These are phyloP conservation scores for Drosophila bunnanda DNA, from an alignment of 2,888 invertebrate genomes.

Conservation along the genomic window DNA sequence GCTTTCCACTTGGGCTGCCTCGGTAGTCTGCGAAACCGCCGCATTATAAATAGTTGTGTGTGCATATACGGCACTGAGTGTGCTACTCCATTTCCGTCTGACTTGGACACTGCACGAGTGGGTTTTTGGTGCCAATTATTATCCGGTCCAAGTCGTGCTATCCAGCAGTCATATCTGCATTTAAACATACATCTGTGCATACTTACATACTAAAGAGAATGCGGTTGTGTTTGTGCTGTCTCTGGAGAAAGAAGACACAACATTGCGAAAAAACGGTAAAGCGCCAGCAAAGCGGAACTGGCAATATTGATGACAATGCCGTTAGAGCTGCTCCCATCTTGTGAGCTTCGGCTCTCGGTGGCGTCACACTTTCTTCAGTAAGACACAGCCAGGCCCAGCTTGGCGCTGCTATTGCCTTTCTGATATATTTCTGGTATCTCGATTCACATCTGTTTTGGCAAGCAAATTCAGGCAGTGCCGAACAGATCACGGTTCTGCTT, in stretches of 20 bases:
- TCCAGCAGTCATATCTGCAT: constrained; percentile 1
- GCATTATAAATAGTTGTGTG: constrained; percentile 43
- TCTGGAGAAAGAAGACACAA: constrained; percentile 46
- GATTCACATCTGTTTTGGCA: not conserved
- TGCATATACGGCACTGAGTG: constrained; percentile 54
- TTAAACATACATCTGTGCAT: not conserved
- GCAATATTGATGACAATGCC: constrained; percentile 66
- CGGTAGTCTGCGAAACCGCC: constrained; percentile 2
- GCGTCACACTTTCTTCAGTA: constrained; percentile 38
- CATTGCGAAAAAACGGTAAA: constrained; percentile 70
- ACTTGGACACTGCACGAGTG: constrained; percentile 34
- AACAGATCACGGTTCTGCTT: constrained; percentile 50
- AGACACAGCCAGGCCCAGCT: constrained; percentile 3
- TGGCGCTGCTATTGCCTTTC: not conserved
- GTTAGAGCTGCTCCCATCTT: constrained; percentile 72
- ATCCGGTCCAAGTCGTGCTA: constrained; percentile 9
- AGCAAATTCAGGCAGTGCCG: not conserved
- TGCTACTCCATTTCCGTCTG: constrained; percentile 23
- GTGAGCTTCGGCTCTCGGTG: constrained; percentile 45
- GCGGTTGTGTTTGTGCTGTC: constrained; percentile 5
- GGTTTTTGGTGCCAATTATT: constrained; percentile 17
- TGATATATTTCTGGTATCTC: not conserved
- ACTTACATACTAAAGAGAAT: not conserved
- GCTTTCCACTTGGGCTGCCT: constrained; percentile 41
- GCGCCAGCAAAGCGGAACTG: constrained; percentile 79